These are phyloP conservation scores for Megatriorchis doriae DNA, from an alignment of 2,113 vertebrate species.

Conservation along the genomic window DNA sequence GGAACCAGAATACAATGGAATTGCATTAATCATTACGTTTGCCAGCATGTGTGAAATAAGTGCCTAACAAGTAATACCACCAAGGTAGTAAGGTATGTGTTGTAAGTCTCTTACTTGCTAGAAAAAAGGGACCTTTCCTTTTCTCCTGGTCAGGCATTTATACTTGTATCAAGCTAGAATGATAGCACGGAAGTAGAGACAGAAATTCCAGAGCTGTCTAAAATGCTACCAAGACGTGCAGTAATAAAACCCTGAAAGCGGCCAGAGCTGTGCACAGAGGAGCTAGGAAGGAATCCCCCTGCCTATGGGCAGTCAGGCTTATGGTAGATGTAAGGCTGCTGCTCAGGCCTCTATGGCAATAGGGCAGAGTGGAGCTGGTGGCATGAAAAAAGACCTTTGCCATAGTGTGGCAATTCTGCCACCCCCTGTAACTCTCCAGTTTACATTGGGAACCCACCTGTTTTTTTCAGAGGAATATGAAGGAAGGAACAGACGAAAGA, in stretches of 20 bases:
- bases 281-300: not conserved
- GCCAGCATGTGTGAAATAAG: not conserved
- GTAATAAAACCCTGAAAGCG: not conserved
- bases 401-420: not conserved
- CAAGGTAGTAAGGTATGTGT: not conserved
- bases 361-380: not conserved
- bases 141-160: not conserved
- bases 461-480: not conserved
- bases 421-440: not conserved
- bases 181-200: not conserved
- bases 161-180: not conserved
- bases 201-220: not conserved
- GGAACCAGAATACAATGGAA: not conserved
- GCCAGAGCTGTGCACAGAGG: not conserved
- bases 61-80: not conserved
- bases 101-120: not conserved
- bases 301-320: not conserved
- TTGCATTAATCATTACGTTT: not conserved
- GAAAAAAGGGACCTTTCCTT: not conserved
- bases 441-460: not conserved
- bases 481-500: not conserved
- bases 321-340: not conserved
- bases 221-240: not conserved
- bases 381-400: not conserved
- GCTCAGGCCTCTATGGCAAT: not conserved